Base-by-base conservation (phyloP, 1,140 invertebrate genomes). In the Drosophila sproati region DNA sequence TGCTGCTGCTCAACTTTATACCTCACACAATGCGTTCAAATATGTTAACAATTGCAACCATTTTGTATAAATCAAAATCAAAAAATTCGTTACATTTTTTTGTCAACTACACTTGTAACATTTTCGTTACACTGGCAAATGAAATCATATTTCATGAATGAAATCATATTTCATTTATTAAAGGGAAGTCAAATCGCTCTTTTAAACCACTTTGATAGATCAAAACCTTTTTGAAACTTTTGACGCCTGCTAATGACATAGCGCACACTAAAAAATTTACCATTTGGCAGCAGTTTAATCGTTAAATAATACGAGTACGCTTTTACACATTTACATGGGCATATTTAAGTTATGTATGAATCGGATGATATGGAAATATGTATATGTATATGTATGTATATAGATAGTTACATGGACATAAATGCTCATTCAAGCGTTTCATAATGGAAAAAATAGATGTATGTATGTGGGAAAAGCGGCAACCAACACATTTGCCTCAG, bases 381-480 rank as follows among this genome's bases (percentile, higher is more conserved):
- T 20, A 20, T 20, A 20, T 20, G 1, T n/a, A 34, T 34, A 34
- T 5, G 3, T 43, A 43, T 56, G 3, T 43, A 43, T 56, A 50
- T 56, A 37, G 20, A 69, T 52, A 50, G 39, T 48, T 52, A 66
- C 39, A 20, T 45, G 52, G 52, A 72, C 48, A 88, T 88, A 67
- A 64, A 83, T 89, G 88, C 54, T 72, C 85, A 90, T 79, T 89
- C 63, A 78, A 90, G 86, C 81, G 81, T 89, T 85, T 85, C 86
- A 89, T 90, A 89, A 89, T 81, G 81, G 70, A 37, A 60, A 70
- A 67, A 71, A 68, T 37, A 28, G 35, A 7, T 34, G 60, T 39
- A 54, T 72, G 75, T 43, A 60, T 43, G 45, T 62, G 60, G 55
- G 64, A 76, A 82, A 80, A 81, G 77, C 64, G 56, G 77, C 77